These are phyloP conservation scores for Dolichopus griseipennis DNA, from an alignment of 2,888 invertebrate species.

Conservation along the genomic window DNA sequence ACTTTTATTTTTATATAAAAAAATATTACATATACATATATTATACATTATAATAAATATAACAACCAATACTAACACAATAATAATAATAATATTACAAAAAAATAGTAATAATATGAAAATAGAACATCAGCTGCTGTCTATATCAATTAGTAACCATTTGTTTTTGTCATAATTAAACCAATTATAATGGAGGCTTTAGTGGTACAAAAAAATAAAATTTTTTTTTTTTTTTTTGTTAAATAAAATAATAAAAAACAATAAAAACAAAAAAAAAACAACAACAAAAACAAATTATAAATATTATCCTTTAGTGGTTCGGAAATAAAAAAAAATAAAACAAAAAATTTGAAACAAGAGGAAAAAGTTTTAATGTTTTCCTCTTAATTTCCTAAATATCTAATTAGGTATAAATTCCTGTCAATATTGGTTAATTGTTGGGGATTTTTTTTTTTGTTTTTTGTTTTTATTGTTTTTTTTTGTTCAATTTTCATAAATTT, in stretches of 20 bases:
- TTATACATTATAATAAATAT: too few relatives aligned
- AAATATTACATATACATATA: too few relatives aligned
- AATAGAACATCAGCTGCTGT: slow-evolving; percentile 5
- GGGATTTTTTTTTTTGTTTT: neutral
- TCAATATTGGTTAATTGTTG: slow-evolving; percentile 4
- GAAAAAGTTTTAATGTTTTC: slow-evolving; percentile 6
- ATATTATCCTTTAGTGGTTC: neutral
- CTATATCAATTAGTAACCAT: slow-evolving; percentile 6
- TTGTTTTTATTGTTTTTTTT: neutral
- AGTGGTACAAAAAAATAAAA: neutral
- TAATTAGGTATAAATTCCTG: slow-evolving; percentile 6
- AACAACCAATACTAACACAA: too few relatives aligned
- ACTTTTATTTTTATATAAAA: too few relatives aligned
- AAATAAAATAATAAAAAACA: neutral
- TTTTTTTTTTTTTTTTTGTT: too few relatives aligned
- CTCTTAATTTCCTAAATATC: slow-evolving; percentile 4
- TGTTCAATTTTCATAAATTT: neutral
- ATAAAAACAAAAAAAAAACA: neutral
- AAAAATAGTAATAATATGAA: too few relatives aligned
- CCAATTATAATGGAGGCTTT: slow-evolving; percentile 1
- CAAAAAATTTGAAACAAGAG: neutral
- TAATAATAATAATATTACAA: too few relatives aligned
- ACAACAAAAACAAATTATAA: neutral
- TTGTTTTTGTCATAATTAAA: slow-evolving; percentile 6
- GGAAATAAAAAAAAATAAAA: neutral